Evolutionary conservation across 2,797 vertebrate genomes (phyloP).

Genomic region (Xiphorhynchus erythropygius): DNA sequence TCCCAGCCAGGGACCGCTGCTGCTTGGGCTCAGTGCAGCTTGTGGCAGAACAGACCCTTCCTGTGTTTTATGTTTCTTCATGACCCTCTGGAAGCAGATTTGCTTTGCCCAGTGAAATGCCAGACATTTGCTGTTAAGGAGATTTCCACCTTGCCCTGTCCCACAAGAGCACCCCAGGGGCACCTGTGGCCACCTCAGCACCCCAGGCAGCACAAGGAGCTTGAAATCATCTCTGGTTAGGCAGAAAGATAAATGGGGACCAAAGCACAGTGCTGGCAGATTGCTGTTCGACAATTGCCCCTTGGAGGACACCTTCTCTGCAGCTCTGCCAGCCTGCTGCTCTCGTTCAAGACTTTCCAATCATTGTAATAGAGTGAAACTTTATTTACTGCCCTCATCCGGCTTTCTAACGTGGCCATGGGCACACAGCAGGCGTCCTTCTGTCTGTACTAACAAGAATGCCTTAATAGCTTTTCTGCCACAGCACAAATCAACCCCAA

Average conservation of each 20-base stretch:
- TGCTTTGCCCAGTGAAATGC: neutral
- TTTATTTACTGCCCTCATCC: conserved; percentile 30
- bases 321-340: neutral
- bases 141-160: neutral
- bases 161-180: neutral
- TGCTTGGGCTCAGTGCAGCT: accelerated
- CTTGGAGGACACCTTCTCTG: conserved; percentile 37
- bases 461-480: neutral
- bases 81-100: neutral
- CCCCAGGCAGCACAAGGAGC: accelerated
- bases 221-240: neutral
- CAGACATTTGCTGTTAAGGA: neutral
- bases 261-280: neutral
- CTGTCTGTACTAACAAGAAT: neutral
- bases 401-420: neutral
- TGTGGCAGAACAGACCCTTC: neutral
- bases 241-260: conserved; percentile 2
- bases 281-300: neutral
- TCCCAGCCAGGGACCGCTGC: neutral
- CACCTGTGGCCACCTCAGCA: neutral
- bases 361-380: conserved; percentile 5
- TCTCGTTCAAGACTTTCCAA: neutral
- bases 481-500: neutral
- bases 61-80: accelerated
- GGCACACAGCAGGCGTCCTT: neutral